Conservation (phyloP, 2,888 invertebrate species). For the Tupiocoris notatus region DNA sequence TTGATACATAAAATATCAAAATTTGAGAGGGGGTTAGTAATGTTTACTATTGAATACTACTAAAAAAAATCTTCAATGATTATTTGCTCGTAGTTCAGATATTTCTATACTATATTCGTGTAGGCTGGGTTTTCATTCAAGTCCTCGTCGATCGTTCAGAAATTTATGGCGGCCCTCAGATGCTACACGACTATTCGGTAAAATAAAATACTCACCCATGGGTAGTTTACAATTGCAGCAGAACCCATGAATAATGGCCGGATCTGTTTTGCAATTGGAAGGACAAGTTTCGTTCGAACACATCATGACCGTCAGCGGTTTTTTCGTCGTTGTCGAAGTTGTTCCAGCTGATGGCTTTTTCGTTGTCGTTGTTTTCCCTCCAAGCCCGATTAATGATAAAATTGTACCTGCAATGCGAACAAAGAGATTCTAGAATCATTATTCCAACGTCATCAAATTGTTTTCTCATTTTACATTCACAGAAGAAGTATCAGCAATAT, state of each 20-base stretch:
- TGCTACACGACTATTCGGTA: too few species aligned
- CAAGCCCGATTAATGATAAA: not conserved
- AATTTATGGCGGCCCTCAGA: too few species aligned
- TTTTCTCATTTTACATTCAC: not conserved
- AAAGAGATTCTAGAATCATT: not conserved
- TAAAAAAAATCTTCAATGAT: not conserved
- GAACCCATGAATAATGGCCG: conserved; percentile 60
- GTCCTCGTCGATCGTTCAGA: too few species aligned
- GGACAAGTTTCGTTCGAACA: conserved; percentile 47
- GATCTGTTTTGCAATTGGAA: conserved; percentile 49
- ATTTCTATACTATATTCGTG: not conserved
- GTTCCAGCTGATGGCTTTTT: not conserved
- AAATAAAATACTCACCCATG: conserved; percentile 58
- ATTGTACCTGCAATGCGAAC: not conserved
- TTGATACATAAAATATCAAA: conserved; percentile 7
- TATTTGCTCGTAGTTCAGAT: not conserved
- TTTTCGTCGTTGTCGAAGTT: conserved; percentile 14
- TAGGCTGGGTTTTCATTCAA: too few species aligned
- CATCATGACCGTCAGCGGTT: conserved; percentile 7
- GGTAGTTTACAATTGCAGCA: conserved; percentile 65
- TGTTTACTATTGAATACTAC: not conserved
- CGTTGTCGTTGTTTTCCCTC: conserved; percentile 16
- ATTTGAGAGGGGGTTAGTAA: not conserved
- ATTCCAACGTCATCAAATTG: not conserved
- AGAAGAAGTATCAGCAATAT: too few species aligned